A percentile compares a stretch with the other conserved stretches of the same genome.
phyloP scores from a whole-genome alignment of 1,140 invertebrate species.

The Cardiocondyla obscurior region DNA sequence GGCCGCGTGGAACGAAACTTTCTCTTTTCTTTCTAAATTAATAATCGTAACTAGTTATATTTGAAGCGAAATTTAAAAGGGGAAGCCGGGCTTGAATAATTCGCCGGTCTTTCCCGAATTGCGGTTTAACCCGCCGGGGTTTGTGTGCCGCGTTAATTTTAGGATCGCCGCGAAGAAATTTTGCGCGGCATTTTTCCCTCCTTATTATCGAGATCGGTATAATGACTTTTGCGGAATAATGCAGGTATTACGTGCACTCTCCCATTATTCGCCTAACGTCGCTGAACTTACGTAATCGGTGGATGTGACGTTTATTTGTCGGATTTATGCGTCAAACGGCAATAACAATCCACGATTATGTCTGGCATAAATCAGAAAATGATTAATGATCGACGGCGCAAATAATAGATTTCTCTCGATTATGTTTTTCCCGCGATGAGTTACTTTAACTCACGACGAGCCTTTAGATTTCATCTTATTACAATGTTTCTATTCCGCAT shows the following conservation, averaged over 20 bases:
- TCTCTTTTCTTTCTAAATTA: neutral
- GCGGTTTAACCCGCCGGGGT: neutral
- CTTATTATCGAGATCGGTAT: neutral
- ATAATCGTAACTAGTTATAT: neutral
- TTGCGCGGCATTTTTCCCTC: neutral
- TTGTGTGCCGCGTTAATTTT: neutral
- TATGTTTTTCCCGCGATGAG: neutral
- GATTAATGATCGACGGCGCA: conserved; percentile 17
- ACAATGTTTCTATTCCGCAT: neutral
- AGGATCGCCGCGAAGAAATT: neutral
- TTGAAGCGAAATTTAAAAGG: neutral
- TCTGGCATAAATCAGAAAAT: conserved; percentile 8
- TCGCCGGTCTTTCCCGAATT: neutral
- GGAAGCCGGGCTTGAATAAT: neutral
- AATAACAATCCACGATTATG: conserved; percentile 15
- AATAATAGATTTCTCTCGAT: neutral
- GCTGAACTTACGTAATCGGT: conserved; percentile 14
- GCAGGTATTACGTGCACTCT: neutral
- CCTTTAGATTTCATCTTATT: neutral
- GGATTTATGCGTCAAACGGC: conserved; percentile 19
- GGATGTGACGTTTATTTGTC: conserved; percentile 1
- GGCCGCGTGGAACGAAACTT: neutral
- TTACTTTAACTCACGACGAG: neutral
- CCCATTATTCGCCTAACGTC: neutral
- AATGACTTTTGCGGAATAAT: conserved; percentile 8